Base-by-base conservation (phyloP, 2,797 vertebrate species). In the Crenichthys baileyi region DNA sequence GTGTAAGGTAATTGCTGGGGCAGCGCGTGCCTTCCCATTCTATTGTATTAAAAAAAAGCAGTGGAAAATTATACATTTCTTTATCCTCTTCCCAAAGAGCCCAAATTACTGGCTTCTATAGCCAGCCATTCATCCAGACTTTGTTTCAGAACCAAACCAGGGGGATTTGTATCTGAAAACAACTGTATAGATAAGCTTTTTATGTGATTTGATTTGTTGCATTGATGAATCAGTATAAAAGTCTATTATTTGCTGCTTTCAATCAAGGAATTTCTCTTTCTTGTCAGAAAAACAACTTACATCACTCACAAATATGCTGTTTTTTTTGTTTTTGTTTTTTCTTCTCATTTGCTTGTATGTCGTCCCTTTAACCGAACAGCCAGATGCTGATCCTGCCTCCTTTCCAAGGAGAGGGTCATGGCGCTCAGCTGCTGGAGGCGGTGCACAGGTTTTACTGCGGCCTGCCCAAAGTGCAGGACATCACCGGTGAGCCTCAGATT, bases 1-100 rank as follows among this genome's bases (percentile, higher is more conserved):
- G 97, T 98, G 97, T 99, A 97, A 99, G 97, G 98, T 99, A 99
- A 99, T 99, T 98, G 97, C 96, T 80, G 91, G 96, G 92, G 91
- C 96, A 97, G 97, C 97, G 97, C 96, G 97, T 98, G 98, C 97
- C 97, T 96, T 96, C 96, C 96, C 96, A 96, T 97, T 96, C 97
- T 97, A 97, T 95, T 95, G 94, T 95, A 89, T 83, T 85, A 91
- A 92, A 70, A 91, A 92, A 95, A 93, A 91, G 87, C 91, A 93
- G 94, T 90, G 91, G 92, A 92, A 96, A 96, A 95, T 95, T 95
- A 96, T 95, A 96, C 93, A 95, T 96, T 95, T 95, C 94, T 95
- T 94, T 94, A 94, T 94, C 90, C 90, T 94, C 91, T 93, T 94
- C 86, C 89, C 89, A 90, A 92, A 93, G 90, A 93, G 90, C 89